A percentile compares a stretch with the other conserved stretches of the same genome.
Evolutionary conservation across 1,140 invertebrate species (phyloP).

Genomic region (Pantala flavescens): DNA sequence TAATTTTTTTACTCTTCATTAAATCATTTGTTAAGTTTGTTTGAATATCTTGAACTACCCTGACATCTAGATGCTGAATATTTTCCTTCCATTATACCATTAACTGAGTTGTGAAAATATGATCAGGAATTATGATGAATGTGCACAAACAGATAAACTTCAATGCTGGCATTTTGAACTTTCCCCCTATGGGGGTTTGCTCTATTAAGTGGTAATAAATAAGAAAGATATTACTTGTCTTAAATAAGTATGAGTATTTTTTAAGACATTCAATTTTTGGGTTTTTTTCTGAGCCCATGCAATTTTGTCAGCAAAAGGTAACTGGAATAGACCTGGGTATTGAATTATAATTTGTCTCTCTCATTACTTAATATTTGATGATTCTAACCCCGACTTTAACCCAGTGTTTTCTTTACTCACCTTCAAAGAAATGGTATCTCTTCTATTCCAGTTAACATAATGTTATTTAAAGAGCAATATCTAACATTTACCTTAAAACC

Average conservation of each 20-base stretch:
- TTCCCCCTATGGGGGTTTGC: conserved; percentile 2
- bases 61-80: neutral
- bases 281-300: neutral
- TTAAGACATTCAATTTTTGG: neutral
- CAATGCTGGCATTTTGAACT: neutral
- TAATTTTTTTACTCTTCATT: neutral
- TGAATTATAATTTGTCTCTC: neutral
- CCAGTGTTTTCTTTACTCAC: neutral
- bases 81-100: neutral
- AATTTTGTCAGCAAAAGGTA: neutral
- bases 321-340: neutral
- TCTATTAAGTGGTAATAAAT: neutral
- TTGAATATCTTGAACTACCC: neutral
- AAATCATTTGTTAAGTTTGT: neutral
- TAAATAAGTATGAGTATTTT: neutral
- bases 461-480: neutral
- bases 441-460: neutral
- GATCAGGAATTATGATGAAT: neutral
- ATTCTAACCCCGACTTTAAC: neutral
- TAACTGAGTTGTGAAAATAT: neutral
- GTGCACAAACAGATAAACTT: neutral
- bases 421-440: neutral
- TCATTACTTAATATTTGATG: neutral
- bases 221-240: neutral
- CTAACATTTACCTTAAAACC: neutral